A percentile compares a stretch with the other conserved stretches of the same genome.
Conservation (phyloP, 2,113 vertebrate genomes). For the Rhabdomys dilectus region DNA sequence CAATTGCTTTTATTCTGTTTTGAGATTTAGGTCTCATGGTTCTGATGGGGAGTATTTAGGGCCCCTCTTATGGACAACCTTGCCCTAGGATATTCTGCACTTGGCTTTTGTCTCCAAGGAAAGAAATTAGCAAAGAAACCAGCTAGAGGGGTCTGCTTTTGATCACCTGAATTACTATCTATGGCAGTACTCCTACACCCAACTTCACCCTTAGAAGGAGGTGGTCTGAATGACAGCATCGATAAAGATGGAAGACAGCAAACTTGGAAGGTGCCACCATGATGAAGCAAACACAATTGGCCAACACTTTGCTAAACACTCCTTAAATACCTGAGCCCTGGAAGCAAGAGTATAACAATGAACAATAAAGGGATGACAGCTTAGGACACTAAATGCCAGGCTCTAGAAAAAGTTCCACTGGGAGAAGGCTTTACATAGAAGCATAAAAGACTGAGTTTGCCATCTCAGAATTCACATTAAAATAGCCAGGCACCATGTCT, state of each 20-base stretch:
- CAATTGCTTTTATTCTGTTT: accelerated
- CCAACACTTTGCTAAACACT: background rate
- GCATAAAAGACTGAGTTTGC: background rate
- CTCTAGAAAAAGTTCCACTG: background rate
- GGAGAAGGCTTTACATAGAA: too few species aligned
- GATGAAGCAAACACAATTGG: too few species aligned
- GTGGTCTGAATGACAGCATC: background rate
- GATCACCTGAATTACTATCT: background rate
- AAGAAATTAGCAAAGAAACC: conserved; percentile 19
- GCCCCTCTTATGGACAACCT: conserved; percentile 60
- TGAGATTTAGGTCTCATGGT: conserved; percentile 41
- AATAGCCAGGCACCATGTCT: background rate
- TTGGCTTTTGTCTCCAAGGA: conserved; percentile 43
- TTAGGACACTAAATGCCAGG: background rate
- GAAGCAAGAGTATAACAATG: too few species aligned
- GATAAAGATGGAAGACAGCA: background rate
- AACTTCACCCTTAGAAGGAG: background rate
- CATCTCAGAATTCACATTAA: background rate
- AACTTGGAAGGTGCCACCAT: background rate
- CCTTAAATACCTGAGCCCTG: background rate
- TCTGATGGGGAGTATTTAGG: conserved; percentile 1
- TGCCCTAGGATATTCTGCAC: conserved; percentile 43
- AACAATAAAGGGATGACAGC: background rate
- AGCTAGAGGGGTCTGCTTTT: background rate
- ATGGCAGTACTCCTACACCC: background rate